Conservation (phyloP, 2,113 vertebrate species). For the Vulpes vulpes region DNA sequence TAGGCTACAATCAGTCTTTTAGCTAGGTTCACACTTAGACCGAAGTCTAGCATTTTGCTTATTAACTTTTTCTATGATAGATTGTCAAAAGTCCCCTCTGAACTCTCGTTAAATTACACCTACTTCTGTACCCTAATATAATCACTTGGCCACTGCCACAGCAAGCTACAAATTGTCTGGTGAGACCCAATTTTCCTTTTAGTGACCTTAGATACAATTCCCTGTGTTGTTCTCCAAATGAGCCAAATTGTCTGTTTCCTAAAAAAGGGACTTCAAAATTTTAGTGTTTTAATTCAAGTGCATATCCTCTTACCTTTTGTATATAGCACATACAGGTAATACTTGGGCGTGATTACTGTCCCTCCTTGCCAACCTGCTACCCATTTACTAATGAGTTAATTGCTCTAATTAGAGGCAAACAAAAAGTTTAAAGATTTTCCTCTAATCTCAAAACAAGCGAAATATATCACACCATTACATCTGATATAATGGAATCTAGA, state of each 20-base stretch:
- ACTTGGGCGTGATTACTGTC: background rate
- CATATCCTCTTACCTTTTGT: background rate
- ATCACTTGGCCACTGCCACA: constrained; percentile 71
- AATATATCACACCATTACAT: background rate
- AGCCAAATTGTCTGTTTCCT: constrained; percentile 68
- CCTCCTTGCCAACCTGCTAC: background rate
- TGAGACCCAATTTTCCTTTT: constrained; percentile 72
- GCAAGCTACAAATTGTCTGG: constrained; percentile 74
- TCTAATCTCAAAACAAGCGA: constrained; percentile 45
- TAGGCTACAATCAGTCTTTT: constrained; percentile 63
- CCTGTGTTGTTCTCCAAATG: constrained; percentile 68
- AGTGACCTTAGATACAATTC: constrained; percentile 72
- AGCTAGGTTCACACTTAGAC: constrained; percentile 71
- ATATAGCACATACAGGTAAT: background rate
- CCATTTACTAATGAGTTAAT: background rate
- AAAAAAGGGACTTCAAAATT: constrained; percentile 53
- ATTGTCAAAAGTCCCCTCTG: constrained; percentile 78
- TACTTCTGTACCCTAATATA: constrained; percentile 63
- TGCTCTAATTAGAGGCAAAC: background rate
- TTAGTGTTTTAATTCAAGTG: background rate
- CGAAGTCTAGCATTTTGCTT: constrained; percentile 76
- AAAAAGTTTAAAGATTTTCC: background rate
- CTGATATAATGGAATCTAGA: background rate
- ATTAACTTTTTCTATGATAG: constrained; percentile 81
- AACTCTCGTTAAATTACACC: constrained; percentile 79